Conservation (phyloP, 2,113 vertebrate genomes). For the Entomyzon cyanotis region DNA sequence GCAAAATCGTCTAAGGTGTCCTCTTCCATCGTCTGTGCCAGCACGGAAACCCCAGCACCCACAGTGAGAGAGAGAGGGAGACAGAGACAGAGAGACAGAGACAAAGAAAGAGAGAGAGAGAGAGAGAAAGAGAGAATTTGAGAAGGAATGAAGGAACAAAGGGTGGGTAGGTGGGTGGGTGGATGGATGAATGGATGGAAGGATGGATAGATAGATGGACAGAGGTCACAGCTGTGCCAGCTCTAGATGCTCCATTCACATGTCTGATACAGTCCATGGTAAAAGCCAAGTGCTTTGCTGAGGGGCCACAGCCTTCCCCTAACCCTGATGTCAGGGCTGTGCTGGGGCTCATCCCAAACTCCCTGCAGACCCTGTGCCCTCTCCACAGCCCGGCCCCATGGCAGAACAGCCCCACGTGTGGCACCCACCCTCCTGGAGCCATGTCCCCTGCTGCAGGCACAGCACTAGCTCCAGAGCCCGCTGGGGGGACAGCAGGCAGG, state of each 20-base stretch:
- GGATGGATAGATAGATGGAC: neutral
- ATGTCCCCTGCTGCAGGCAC: fast-evolving
- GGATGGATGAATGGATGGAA: neutral
- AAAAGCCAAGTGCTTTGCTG: neutral
- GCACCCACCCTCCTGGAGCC: neutral
- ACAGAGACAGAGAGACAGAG: neutral
- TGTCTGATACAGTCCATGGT: neutral
- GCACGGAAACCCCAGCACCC: constrained; percentile 72
- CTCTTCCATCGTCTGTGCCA: constrained; percentile 80
- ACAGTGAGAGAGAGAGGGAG: neutral
- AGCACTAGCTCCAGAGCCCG: neutral
- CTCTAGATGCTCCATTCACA: neutral
- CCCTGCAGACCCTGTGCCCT: fast-evolving
- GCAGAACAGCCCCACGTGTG: fast-evolving
- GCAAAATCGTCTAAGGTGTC: constrained; percentile 74
- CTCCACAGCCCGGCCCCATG: neutral
- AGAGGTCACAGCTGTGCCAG: neutral
- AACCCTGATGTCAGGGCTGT: fast-evolving
- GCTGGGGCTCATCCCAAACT: fast-evolving
- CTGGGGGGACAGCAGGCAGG: neutral
- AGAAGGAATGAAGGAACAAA: constrained; percentile 60
- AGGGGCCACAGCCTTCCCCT: neutral
- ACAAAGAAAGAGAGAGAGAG: neutral
- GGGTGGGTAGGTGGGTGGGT: neutral
- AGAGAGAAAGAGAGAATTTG: constrained; percentile 12